Conservation (phyloP, 2,888 invertebrate genomes). For the Dasysyrphus tricinctus region DNA sequence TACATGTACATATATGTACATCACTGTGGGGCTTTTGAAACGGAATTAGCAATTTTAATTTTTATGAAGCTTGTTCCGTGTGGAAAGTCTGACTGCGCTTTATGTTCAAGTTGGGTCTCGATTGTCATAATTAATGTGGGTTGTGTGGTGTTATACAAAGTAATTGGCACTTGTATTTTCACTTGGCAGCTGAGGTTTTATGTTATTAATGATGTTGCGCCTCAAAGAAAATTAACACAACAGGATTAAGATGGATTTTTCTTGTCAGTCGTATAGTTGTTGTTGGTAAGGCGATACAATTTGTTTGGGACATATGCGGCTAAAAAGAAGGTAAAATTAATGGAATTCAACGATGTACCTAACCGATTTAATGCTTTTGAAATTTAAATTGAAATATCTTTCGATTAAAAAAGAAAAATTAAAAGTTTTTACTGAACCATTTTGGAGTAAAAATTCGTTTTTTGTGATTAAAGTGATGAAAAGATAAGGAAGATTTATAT, state of each 20-base stretch:
- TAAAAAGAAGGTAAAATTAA: background rate
- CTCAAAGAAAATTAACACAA: slow-evolving; percentile 31
- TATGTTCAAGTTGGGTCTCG: slow-evolving; percentile 22
- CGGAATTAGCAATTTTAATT: slow-evolving; percentile 53
- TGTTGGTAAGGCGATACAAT: background rate
- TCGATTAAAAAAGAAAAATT: background rate
- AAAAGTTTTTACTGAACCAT: background rate
- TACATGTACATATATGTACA: background rate
- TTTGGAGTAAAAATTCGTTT: no score
- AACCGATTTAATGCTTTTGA: slow-evolving; percentile 7
- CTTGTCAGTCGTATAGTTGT: background rate
- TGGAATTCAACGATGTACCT: background rate
- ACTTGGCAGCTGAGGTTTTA: slow-evolving; percentile 41
- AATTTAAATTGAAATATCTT: slow-evolving; percentile 1
- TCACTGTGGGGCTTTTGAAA: slow-evolving; percentile 3
- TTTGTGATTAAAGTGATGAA: no score
- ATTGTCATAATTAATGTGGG: slow-evolving; percentile 42
- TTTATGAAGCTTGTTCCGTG: slow-evolving; percentile 34
- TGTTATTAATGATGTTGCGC: slow-evolving; percentile 37
- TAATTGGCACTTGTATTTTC: slow-evolving; percentile 48
- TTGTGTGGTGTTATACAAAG: slow-evolving; percentile 40
- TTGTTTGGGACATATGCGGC: background rate
- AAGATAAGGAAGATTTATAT: no score
- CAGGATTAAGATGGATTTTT: slow-evolving; percentile 36
- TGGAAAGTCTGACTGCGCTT: slow-evolving; percentile 16